Evolutionary conservation across 1,140 invertebrate species (phyloP).

Genomic region (Cephus cinctus): DNA sequence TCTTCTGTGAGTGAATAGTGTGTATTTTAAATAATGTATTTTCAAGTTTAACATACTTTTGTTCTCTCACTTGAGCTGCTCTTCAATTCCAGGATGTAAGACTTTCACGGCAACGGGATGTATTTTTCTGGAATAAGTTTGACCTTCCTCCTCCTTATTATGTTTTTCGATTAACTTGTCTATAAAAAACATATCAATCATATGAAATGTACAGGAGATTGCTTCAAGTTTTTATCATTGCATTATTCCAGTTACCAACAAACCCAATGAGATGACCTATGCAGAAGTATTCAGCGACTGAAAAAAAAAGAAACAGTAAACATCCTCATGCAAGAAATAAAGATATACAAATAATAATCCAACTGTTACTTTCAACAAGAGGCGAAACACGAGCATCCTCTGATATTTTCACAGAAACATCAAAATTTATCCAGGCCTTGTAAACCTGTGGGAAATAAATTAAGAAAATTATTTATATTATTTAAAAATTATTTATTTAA

Average conservation of each 20-base stretch:
- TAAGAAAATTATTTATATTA: too few species aligned
- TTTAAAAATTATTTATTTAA: too few species aligned
- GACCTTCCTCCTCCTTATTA: too few species aligned
- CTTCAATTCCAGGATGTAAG: constrained; percentile 51
- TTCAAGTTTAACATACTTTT: constrained; percentile 1
- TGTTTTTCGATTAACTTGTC: neutral
- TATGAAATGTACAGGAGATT: too few species aligned
- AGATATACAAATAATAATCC: constrained; percentile 2
- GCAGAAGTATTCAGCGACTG: constrained; percentile 23
- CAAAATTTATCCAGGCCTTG: constrained; percentile 48
- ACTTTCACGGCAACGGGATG: constrained; percentile 51
- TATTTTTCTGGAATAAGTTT: too few species aligned
- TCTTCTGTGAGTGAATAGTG: constrained; percentile 25
- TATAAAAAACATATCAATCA: too few species aligned
- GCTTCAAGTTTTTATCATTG: neutral
- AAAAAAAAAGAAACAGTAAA: constrained; percentile 3
- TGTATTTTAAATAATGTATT: constrained; percentile 4
- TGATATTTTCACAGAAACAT: constrained; percentile 14
- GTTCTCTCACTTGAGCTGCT: constrained; percentile 31
- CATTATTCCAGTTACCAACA: constrained; percentile 19
- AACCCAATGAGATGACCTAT: constrained; percentile 12
- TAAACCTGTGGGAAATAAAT: constrained; percentile 54
- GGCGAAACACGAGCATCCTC: constrained; percentile 1
- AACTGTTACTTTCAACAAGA: constrained; percentile 26
- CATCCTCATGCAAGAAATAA: constrained; percentile 1